Base-by-base conservation (phyloP, 2,113 vertebrate genomes). In the Tetrax tetrax region DNA sequence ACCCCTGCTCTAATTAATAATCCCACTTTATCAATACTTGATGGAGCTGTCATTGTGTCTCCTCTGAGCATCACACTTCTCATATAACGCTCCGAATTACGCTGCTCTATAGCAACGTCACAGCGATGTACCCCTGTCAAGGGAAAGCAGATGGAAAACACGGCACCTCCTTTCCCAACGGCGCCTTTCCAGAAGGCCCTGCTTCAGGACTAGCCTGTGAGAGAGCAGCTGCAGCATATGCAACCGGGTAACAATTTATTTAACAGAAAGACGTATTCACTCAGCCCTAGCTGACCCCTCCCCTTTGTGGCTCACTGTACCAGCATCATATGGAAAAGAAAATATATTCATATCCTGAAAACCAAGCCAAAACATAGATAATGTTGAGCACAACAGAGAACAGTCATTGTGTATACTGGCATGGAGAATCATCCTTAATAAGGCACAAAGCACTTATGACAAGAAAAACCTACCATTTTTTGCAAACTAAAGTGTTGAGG, bases 1-100 rank as follows among this genome's bases (percentile, higher is more conserved):
- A 87, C 94, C 92, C 83, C 86, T 92, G 45, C 87, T 90, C 83
- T 93, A 96, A 96, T 96, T 96, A 96, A 96, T 81, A 97, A 95
- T 93, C 90, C 48, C 87, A 37, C 69, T 91, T 88, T 69, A 96
- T 96, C 90, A 92, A 95, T 96, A 95, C 95, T 97, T 97, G 83
- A 95, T 96, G 61, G 86, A 61, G 51, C 60, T 82, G 77, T 75
- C 95, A 69, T 23, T 71, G 79, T 53, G 70, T 45, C 75, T 93
- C 75, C 68, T 94, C 80, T 92, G 96, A 51, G 95, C 92, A 87
- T 70, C 93, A 37, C 60, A 56, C 43, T 96, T 93, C 82, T 84
- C 89, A 64, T 47, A 81, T 31, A 68, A 75, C 12, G 76, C 76
- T 91, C 65, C 89, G 79, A 91, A 83, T 87, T 54, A 15, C 2